Percentiles rank a stretch among this genome's conserved stretches.
Conservation (phyloP, 2,888 invertebrate genomes). For the Gastrophysa polygoni region DNA sequence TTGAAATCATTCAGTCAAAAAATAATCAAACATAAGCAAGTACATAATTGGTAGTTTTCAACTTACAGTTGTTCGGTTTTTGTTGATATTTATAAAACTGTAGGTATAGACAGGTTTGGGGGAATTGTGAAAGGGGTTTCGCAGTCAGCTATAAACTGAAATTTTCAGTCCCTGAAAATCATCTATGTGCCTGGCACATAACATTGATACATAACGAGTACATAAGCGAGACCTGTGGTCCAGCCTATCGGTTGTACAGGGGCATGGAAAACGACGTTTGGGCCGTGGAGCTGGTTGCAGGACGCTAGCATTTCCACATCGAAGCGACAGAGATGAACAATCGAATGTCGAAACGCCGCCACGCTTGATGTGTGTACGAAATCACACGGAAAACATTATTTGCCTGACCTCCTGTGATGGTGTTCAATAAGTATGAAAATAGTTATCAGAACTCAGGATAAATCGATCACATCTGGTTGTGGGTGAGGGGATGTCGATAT, state of each 20-base stretch:
- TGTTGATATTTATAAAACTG: slow-evolving; percentile 51
- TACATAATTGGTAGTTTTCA: slow-evolving; percentile 5
- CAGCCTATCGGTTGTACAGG: slow-evolving; percentile 44
- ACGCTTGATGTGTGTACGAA: slow-evolving; percentile 42
- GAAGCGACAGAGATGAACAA: slow-evolving; percentile 36
- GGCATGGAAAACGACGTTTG: slow-evolving; percentile 24
- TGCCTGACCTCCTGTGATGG: slow-evolving; percentile 37
- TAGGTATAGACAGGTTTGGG: slow-evolving; percentile 59
- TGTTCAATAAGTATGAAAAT: slow-evolving; percentile 43
- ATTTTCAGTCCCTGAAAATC: slow-evolving; percentile 49
- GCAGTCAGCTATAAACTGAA: slow-evolving; percentile 60
- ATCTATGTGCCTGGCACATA: slow-evolving; percentile 38
- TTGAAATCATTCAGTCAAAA: too few relatives aligned
- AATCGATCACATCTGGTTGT: slow-evolving; percentile 23
- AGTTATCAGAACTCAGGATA: slow-evolving; percentile 38
- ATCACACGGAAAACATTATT: slow-evolving; percentile 42
- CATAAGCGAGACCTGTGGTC: slow-evolving; percentile 41
- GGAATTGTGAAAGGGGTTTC: slow-evolving; percentile 56
- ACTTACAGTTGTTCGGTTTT: slow-evolving; percentile 48
- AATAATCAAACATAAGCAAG: too few relatives aligned
- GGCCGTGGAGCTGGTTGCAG: slow-evolving; percentile 28
- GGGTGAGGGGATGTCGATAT: too few relatives aligned
- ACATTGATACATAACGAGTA: slow-evolving; percentile 33
- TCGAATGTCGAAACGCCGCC: slow-evolving; percentile 30
- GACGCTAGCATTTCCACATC: slow-evolving; percentile 29